These are phyloP conservation scores for Metopia argyrocephala DNA, from an alignment of 2,888 invertebrate species.

Conservation along the genomic window DNA sequence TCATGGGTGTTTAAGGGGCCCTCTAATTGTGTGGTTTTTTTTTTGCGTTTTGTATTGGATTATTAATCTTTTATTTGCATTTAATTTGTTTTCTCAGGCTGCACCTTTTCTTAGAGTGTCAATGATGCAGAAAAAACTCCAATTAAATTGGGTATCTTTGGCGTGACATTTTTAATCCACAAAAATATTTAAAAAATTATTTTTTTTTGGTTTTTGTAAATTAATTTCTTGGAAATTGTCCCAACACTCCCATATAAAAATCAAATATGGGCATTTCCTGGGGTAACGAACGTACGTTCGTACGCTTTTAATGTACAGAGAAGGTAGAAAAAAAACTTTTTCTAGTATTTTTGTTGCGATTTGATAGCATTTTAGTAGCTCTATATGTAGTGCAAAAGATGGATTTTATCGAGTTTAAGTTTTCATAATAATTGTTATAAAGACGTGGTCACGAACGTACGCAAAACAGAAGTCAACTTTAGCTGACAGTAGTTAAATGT, in stretches of 20 bases:
- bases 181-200: constrained; percentile 51
- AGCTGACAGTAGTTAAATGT: too few relatives aligned
- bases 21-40: background rate
- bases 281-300: too few relatives aligned
- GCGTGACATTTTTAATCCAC: constrained; percentile 42
- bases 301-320: too few relatives aligned
- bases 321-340: too few relatives aligned
- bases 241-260: constrained; percentile 8
- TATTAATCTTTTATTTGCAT: background rate
- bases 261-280: background rate
- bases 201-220: constrained; percentile 27
- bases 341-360: too few relatives aligned
- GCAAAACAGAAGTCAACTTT: too few relatives aligned
- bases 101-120: constrained; percentile 16
- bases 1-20: background rate
- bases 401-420: too few relatives aligned
- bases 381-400: too few relatives aligned
- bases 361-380: too few relatives aligned
- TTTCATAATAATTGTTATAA: too few relatives aligned
- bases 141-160: background rate
- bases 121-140: background rate
- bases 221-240: constrained; percentile 43
- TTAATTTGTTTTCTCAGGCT: constrained; percentile 13
- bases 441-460: too few relatives aligned
- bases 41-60: background rate